phyloP scores from a whole-genome alignment of 2,888 invertebrate genomes.

The Phaedon cochleariae region DNA sequence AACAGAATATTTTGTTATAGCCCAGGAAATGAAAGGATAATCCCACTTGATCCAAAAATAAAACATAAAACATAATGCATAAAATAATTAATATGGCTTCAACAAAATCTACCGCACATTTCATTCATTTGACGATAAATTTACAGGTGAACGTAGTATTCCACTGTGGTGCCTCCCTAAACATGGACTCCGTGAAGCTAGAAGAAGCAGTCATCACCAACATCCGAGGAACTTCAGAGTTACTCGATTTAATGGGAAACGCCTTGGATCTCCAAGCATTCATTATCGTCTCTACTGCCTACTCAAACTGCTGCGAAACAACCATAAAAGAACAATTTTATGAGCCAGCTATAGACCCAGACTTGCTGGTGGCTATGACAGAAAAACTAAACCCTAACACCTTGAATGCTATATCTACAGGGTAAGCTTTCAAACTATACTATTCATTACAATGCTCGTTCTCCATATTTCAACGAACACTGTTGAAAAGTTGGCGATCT shows the following conservation, averaged over 20 bases:
- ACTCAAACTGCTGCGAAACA: constrained; percentile 53
- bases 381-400: constrained; percentile 42
- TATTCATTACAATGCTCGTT: no score
- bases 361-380: constrained; percentile 56
- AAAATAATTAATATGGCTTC: no score
- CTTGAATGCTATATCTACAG: constrained; percentile 38
- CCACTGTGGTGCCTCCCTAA: constrained; percentile 51
- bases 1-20: no score
- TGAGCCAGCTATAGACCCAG: constrained; percentile 57
- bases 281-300: constrained; percentile 58
- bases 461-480: no score
- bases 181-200: constrained; percentile 46
- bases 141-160: constrained; percentile 49
- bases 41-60: no score
- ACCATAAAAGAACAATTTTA: constrained; percentile 62
- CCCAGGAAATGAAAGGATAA: no score
- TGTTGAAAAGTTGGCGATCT: no score
- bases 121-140: background rate
- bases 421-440: no score
- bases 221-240: constrained; percentile 46
- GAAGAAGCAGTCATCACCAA: constrained; percentile 47
- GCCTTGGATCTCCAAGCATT: constrained; percentile 48
- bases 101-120: no score
- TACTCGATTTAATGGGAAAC: constrained; percentile 42
- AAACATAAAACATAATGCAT: no score